Evolutionary conservation across 2,797 vertebrate genomes (phyloP).

Genomic region (Schizopygopsis pylzovi): DNA sequence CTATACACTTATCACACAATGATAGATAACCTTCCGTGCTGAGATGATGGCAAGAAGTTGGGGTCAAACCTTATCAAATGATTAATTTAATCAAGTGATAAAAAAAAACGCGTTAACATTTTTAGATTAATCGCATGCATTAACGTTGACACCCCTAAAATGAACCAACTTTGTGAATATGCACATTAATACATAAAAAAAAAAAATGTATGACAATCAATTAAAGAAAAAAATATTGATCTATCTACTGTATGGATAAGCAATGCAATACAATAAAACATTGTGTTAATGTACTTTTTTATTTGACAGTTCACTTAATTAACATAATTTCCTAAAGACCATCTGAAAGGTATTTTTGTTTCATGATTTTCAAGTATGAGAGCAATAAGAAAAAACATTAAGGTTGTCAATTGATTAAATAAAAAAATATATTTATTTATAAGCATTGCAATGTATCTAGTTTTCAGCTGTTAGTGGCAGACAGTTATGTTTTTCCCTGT

Average conservation of each 20-base stretch:
- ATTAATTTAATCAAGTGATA: too few relatives aligned
- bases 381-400: not conserved
- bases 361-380: not conserved
- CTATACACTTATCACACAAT: too few relatives aligned
- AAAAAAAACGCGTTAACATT: too few relatives aligned
- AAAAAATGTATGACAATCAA: not conserved
- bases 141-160: not conserved
- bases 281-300: not conserved
- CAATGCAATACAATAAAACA: not conserved
- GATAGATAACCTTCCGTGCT: too few relatives aligned
- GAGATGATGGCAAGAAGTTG: too few relatives aligned
- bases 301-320: not conserved
- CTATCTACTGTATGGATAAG: too few relatives aligned
- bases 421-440: not conserved
- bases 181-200: not conserved
- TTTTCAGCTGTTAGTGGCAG: slow-evolving; percentile 13
- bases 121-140: too few relatives aligned
- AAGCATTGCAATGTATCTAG: not conserved
- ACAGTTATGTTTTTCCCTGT: not conserved
- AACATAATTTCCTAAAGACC: not conserved
- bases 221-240: not conserved
- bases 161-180: not conserved
- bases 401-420: not conserved
- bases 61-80: too few relatives aligned
- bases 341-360: not conserved